Percentiles rank a stretch among this genome's conserved stretches.
Conservation (phyloP, 2,888 invertebrate genomes). For the Netelia melanura region DNA sequence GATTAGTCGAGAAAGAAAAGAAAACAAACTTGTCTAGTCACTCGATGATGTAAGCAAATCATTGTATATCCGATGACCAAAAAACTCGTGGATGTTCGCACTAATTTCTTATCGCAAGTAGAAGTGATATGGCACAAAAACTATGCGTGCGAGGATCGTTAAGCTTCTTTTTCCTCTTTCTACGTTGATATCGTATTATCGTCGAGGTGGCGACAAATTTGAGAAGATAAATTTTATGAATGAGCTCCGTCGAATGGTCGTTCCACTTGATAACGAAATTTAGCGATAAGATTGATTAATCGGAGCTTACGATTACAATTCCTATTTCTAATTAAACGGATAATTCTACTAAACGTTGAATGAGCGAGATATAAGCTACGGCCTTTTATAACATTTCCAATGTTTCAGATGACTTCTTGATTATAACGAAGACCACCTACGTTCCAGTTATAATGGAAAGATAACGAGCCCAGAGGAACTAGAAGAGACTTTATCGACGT, state of each 20-base stretch:
- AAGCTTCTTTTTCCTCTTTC: neutral
- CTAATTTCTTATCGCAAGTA: conserved; percentile 25
- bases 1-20: neutral
- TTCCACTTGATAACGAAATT: conserved; percentile 9
- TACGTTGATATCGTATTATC: neutral
- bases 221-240: conserved; percentile 42
- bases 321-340: too few species aligned
- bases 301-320: too few species aligned
- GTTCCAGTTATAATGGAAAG: conserved; percentile 15
- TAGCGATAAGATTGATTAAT: neutral
- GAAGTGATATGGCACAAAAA: conserved; percentile 4
- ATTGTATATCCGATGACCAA: neutral
- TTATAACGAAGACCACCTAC: neutral
- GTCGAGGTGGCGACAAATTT: neutral
- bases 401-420: neutral
- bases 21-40: neutral
- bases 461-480: neutral
- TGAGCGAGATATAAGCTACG: neutral
- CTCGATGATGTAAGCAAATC: neutral
- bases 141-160: neutral
- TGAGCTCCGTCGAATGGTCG: conserved; percentile 8
- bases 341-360: neutral
- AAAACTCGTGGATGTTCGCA: neutral
- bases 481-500: conserved; percentile 13
- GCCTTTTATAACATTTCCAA: neutral